Base-by-base conservation (phyloP, 2,888 invertebrate genomes). In the Oscheius sp. region DNA sequence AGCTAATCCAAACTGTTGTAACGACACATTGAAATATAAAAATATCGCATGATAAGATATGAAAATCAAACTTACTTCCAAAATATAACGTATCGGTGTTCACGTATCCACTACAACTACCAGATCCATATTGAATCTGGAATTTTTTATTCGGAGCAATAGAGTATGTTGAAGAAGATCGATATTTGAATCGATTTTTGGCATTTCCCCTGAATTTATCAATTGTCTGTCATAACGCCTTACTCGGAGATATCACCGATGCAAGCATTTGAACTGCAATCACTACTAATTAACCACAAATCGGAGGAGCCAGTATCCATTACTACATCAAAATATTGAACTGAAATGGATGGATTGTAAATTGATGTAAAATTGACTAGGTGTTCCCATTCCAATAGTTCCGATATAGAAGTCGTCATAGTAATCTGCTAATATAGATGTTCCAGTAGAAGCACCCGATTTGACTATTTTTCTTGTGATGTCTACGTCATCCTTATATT, bases 361-460 rank as follows among this genome's bases (percentile, higher is more conserved):
- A 2, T 5, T 22, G 9, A 49, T 2, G 4, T 3, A 26, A 12
- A 24, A 8, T 70, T 66, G 36, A 71, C 73, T 32, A 22, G 76
- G 77, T n/a, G 81, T 80, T 71, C 80, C 81, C 49, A 81, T 63
- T 30, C 74, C 71, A 72, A 80, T 77, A 71, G 74, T 71, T 64
- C 78, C 81, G 62, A 80, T 72, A 68, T 81, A 81, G 77, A 80
- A 81, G 71, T 80, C 79, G 62, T 80, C 80, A 47, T 64, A 78
- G 63, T 80, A 81, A 70, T 79, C 78, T 66, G 76, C 44, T 72
- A 78, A 75, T 32, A 73, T 71, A 54, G 74, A 72, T 9, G 54
- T 67, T 14, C 74, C 78, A 6, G 71, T 41, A 20, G n/a, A 36
- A 20, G 5, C 8, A 54, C 36, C 36, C 3, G 54, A 32, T 9